A percentile compares a stretch with the other conserved stretches of the same genome.
phyloP scores from a whole-genome alignment of 2,888 invertebrate genomes.

The Drosophila eohydei region DNA sequence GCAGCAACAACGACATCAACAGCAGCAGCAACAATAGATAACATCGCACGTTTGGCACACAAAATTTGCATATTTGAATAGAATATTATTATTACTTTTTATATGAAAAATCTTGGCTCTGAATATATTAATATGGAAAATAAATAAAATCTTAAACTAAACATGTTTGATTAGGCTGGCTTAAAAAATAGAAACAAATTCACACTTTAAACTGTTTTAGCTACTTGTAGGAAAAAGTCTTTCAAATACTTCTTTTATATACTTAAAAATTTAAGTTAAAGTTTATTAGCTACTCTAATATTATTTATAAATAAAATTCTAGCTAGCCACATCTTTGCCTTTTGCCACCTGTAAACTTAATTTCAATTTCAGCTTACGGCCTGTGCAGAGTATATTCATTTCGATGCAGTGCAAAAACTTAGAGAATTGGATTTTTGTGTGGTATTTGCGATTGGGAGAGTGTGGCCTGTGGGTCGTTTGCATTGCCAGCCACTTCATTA shows the following conservation, averaged over 20 bases:
- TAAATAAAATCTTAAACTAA: not conserved
- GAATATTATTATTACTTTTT: constrained; percentile 11
- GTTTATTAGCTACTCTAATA: no score
- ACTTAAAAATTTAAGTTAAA: not conserved
- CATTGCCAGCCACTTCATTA: constrained; percentile 66
- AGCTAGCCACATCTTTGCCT: no score
- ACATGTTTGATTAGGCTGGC: not conserved
- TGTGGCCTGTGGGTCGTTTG: constrained; percentile 51
- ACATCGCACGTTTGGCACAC: constrained; percentile 22
- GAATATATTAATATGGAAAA: constrained; percentile 8
- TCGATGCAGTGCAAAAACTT: constrained; percentile 21
- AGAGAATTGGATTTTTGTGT: constrained; percentile 36
- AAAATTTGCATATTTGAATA: constrained; percentile 39
- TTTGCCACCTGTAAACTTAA: not conserved
- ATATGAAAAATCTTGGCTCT: not conserved
- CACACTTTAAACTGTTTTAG: not conserved
- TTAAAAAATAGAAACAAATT: not conserved
- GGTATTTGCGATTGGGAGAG: constrained; percentile 31
- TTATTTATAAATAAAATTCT: not conserved
- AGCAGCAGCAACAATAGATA: constrained; percentile 14
- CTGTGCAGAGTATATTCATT: constrained; percentile 20
- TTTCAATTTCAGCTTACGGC: not conserved
- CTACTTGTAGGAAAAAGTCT: no score
- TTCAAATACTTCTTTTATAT: not conserved
- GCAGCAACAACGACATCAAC: constrained; percentile 10